Base-by-base conservation (phyloP, 2,888 invertebrate genomes). In the Nineta flava region DNA sequence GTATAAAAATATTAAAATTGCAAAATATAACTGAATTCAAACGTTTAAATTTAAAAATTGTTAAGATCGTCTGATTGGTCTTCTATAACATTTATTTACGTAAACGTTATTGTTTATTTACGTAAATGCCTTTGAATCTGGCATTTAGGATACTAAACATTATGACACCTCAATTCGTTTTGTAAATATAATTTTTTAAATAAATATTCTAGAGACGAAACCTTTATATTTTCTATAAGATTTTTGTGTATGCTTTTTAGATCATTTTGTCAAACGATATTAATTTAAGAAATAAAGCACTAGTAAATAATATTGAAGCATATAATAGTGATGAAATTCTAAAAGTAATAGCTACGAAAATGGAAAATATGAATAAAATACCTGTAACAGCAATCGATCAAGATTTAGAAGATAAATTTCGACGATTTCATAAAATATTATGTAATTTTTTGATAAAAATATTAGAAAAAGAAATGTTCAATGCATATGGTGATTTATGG, bases 241-340 rank as follows among this genome's bases (percentile, higher is more conserved):
- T n/a, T n/a, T 26, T 26, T 40, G 21, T 13, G 13, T 35, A 12
- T 34, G 12, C 49, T 58, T 61, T 64, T n/a, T 62, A 77, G 77
- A 68, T 76, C 12, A 61, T 77, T 4, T 57, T 77, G 19, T 72
- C 76, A 15, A 75, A 75, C 57, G 78, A 78, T 58, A 70, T 73
- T 58, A 76, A 76, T 59, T 62, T 77, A 2, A 71, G 74, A 60
- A 75, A 70, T 55, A 77, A 77, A 59, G 75, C 75, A 0, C 52
- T 64, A 1, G 65, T 75, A 9, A 74, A 75, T 56, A 63, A 64
- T 16, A 64, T 78, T 3, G 62, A 55, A 15, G 57, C 62, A 1
- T 60, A 57, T 49, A 56, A 59, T 2, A 56, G 58, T 9, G 54
- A 52, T 3, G 62, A 64, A 42, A 59, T 65, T 34, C 34, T 60